Conservation (phyloP, 2,888 invertebrate species). For the Lutraria lutraria region DNA sequence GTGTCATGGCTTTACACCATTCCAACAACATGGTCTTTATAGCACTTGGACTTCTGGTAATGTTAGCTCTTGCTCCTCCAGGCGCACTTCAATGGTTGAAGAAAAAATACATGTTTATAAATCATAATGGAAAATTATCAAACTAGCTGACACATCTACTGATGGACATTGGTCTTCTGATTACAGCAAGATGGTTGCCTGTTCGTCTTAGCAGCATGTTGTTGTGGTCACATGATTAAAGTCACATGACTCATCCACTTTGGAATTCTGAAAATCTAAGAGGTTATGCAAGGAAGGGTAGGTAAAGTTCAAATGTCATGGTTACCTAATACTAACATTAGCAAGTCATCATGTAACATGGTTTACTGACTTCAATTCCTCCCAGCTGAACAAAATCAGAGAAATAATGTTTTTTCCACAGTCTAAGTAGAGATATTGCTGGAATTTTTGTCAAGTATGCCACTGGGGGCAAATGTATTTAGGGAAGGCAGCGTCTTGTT, state of each 20-base stretch:
- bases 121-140: background rate
- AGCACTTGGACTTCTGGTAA: conserved; percentile 93
- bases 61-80: conserved; percentile 87
- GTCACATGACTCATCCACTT: background rate
- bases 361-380: background rate
- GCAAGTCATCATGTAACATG: too few species aligned
- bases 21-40: conserved; percentile 98
- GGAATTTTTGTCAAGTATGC: too few species aligned
- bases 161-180: background rate
- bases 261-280: background rate
- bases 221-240: conserved; percentile 1
- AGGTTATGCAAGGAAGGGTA: background rate
- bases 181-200: background rate
- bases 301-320: background rate
- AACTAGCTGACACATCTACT: background rate
- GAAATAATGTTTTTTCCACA: background rate
- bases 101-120: background rate
- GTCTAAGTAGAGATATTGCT: background rate
- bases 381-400: background rate
- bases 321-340: too few species aligned
- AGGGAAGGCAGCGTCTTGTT: background rate
- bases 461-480: background rate
- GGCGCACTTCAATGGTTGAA: conserved; percentile 47
- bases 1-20: conserved; percentile 99
- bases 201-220: background rate